Percentiles rank a stretch among this genome's conserved stretches.
phyloP scores from a whole-genome alignment of 2,113 vertebrate species.

The Parus major region DNA sequence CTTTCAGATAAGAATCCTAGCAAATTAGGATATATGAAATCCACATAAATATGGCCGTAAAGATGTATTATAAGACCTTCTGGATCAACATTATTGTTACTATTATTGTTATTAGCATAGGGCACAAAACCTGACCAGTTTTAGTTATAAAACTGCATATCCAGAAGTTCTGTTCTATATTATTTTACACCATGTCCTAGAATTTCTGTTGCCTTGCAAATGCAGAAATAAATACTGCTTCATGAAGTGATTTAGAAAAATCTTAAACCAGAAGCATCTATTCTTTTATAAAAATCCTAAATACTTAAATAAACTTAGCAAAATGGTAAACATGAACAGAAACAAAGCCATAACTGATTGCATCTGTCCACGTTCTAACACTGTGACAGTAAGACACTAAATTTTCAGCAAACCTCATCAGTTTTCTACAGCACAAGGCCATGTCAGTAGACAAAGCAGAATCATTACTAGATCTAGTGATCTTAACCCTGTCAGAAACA shows the following conservation, averaged over 20 bases:
- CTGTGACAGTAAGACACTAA: constrained; percentile 21
- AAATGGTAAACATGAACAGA: background rate
- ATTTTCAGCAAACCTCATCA: constrained; percentile 48
- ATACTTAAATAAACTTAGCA: background rate
- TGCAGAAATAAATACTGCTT: background rate
- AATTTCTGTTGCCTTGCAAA: background rate
- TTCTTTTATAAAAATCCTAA: background rate
- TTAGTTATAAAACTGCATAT: background rate
- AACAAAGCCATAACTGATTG: background rate
- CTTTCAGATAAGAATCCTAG: background rate
- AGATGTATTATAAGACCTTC: background rate
- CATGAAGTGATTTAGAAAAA: background rate
- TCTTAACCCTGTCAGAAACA: constrained; percentile 41
- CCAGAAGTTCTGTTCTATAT: background rate
- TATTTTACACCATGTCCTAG: background rate
- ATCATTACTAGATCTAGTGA: constrained; percentile 36
- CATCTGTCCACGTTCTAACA: background rate
- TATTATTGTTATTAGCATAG: background rate
- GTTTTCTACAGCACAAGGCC: constrained; percentile 50
- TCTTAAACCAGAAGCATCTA: background rate
- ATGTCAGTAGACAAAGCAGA: constrained; percentile 30
- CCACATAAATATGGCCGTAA: background rate
- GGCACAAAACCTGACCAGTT: background rate
- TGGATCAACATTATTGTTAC: background rate
- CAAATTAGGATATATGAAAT: background rate